These are phyloP conservation scores for Epistrophe eligans DNA, from an alignment of 2,888 invertebrate species.

Conservation along the genomic window DNA sequence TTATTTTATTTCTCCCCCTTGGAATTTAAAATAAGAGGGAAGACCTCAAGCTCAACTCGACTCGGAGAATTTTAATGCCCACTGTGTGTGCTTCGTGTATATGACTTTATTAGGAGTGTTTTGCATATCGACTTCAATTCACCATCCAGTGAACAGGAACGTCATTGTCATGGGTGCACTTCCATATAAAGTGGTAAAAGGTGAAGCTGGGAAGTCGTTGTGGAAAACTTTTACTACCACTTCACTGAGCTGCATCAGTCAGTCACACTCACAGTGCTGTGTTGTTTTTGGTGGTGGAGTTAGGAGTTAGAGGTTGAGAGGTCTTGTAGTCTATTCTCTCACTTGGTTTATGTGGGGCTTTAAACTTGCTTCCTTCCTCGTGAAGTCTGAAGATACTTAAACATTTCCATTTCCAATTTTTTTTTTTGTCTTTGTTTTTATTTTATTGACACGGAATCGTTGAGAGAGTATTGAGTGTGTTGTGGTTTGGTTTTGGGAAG, in stretches of 20 bases:
- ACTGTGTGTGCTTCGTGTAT: constrained; percentile 38
- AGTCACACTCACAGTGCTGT: too few relatives aligned
- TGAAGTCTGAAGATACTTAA: background rate
- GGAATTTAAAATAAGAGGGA: background rate
- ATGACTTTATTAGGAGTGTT: constrained; percentile 73
- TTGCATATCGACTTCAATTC: constrained; percentile 68
- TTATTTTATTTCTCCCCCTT: constrained; percentile 2
- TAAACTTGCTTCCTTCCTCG: constrained; percentile 2
- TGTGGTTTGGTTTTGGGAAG: constrained; percentile 26
- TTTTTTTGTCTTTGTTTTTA: background rate
- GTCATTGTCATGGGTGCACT: constrained; percentile 51
- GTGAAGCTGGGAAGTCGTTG: constrained; percentile 6
- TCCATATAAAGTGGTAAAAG: constrained; percentile 37
- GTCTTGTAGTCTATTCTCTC: constrained; percentile 1
- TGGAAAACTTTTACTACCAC: background rate
- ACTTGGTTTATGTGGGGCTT: constrained; percentile 9
- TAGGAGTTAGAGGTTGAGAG: constrained; percentile 36
- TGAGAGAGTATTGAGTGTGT: constrained; percentile 14
- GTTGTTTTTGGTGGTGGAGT: too few relatives aligned
- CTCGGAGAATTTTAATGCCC: background rate
- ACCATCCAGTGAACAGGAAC: constrained; percentile 34
- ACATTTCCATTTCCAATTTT: constrained; percentile 2
- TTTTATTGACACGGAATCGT: constrained; percentile 17
- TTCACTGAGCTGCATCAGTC: background rate
- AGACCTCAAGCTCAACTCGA: background rate